These are phyloP conservation scores for Aspidiotus destructor DNA, from an alignment of 2,888 invertebrate genomes.

Conservation along the genomic window DNA sequence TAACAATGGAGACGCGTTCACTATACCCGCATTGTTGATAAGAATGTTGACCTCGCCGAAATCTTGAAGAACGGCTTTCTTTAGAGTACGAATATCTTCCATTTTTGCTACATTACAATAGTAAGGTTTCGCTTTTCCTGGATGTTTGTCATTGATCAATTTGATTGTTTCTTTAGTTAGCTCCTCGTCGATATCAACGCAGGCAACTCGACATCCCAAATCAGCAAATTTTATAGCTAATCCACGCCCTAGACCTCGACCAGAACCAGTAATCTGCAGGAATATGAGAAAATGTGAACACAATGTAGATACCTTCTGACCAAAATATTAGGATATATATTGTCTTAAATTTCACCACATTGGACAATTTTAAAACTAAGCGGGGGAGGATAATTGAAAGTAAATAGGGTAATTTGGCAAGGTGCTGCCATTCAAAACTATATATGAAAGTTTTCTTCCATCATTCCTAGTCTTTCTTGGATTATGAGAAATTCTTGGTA, in stretches of 20 bases:
- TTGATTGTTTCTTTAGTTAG: slow-evolving; percentile 33
- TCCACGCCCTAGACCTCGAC: slow-evolving; percentile 35
- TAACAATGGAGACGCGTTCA: slow-evolving; percentile 36
- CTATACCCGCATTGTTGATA: slow-evolving; percentile 37
- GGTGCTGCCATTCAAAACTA: no score
- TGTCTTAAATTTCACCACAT: no score
- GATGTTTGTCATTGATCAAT: slow-evolving; percentile 6
- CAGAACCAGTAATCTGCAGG: slow-evolving; percentile 35
- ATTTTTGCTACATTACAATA: slow-evolving; percentile 35
- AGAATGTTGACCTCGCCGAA: slow-evolving; percentile 36
- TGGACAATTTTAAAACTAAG: no score
- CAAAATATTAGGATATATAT: no score
- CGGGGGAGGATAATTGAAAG: no score
- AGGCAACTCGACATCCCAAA: slow-evolving; percentile 35
- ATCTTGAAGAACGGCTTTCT: slow-evolving; percentile 33
- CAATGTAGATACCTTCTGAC: no score
- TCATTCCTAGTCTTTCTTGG: no score
- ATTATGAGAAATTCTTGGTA: no score
- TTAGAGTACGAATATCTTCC: slow-evolving; percentile 32
- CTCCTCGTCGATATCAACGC: slow-evolving; percentile 34
- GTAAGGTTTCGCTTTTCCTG: slow-evolving; percentile 33
- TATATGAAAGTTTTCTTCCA: no score
- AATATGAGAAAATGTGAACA: no score
- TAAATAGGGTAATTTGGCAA: no score
- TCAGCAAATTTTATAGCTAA: slow-evolving; percentile 34